Conservation (phyloP, 2,113 vertebrate species). For the Synchiropus splendidus region DNA sequence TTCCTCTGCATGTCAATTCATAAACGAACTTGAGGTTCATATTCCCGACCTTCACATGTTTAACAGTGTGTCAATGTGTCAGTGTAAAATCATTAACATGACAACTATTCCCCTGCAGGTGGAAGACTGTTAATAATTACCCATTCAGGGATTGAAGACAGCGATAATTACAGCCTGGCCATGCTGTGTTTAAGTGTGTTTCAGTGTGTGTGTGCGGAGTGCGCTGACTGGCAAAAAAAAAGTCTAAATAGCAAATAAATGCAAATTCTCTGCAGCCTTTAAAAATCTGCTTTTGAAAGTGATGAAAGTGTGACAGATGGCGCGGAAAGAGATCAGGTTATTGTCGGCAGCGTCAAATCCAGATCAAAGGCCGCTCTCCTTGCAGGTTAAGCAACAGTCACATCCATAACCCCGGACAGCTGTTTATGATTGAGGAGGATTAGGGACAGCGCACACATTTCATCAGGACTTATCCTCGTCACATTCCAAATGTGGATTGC, state of each 20-base stretch:
- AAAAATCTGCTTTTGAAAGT: slow-evolving; percentile 34
- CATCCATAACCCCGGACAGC: slow-evolving; percentile 54
- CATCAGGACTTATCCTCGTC: slow-evolving; percentile 54
- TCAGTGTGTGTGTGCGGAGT: neutral
- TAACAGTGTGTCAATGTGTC: slow-evolving; percentile 11
- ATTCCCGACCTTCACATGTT: slow-evolving; percentile 23
- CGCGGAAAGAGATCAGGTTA: slow-evolving; percentile 33
- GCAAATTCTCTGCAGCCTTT: slow-evolving; percentile 7
- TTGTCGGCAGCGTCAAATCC: slow-evolving; percentile 40
- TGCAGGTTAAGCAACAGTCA: slow-evolving; percentile 50
- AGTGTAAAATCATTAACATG: slow-evolving; percentile 14
- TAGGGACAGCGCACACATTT: slow-evolving; percentile 52
- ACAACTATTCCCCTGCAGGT: slow-evolving; percentile 7
- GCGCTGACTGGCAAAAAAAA: neutral
- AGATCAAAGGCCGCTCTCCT: slow-evolving; percentile 46
- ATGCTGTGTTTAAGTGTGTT: neutral
- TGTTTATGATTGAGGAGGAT: slow-evolving; percentile 58
- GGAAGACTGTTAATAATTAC: neutral
- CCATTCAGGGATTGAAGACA: neutral
- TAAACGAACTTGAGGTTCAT: slow-evolving; percentile 6
- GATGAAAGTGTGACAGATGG: slow-evolving; percentile 51
- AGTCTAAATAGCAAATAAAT: slow-evolving; percentile 7
- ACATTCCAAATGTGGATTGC: slow-evolving; percentile 41
- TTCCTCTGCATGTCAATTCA: slow-evolving; percentile 10
- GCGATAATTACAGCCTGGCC: neutral